Evolutionary conservation across 2,113 vertebrate genomes (phyloP), one percentile per base, ranked within the genome.

Genomic region (Climacteris rufus): DNA sequence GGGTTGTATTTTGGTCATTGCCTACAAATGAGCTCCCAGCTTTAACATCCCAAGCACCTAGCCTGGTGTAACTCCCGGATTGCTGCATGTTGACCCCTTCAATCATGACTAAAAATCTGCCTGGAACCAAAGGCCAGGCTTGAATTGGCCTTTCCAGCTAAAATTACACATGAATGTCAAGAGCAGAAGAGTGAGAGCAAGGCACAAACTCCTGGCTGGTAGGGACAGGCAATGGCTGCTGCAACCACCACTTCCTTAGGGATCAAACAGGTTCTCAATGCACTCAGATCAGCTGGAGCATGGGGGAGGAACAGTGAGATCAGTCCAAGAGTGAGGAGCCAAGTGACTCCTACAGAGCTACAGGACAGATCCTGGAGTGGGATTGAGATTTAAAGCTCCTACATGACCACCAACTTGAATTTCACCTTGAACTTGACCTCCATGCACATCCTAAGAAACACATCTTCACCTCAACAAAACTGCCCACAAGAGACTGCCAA

Each of bases 11-110:
- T 89, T 39, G 45, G 69, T 45, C 68, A 22, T 9, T 78, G 39
- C 35, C 77, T 21, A 84, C 17, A 84, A 47, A 66, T 4, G 6
- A 94, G 33, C n/a, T 84, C 59, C 77, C 37, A 6, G 52, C 14
- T 27, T 75, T 49, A 47, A 72, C 1, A 19, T 3, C 64, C 40
- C 66, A 71, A 47, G 14, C 35, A 84, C 31, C 52, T 45, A 24
- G 1, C 1, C 31, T 33, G 2, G 0, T 28, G 1, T 1, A 65
- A 10, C 45, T 72, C 75, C 37, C n/a, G 10, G 31, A 53, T 3
- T 77, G 60, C 45, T 70, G 22, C 27, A 20, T 1, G 5, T 5
- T 86, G 45, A 22, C 13, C 13, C 7, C 30, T 89, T 33, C 39
- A 70, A 17, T 10, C 42, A n/a, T 0, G 3, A 24, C 47, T 42